Evolutionary conservation across 2,888 invertebrate species (phyloP).

Genomic region (Noctuana brunneofusca): DNA sequence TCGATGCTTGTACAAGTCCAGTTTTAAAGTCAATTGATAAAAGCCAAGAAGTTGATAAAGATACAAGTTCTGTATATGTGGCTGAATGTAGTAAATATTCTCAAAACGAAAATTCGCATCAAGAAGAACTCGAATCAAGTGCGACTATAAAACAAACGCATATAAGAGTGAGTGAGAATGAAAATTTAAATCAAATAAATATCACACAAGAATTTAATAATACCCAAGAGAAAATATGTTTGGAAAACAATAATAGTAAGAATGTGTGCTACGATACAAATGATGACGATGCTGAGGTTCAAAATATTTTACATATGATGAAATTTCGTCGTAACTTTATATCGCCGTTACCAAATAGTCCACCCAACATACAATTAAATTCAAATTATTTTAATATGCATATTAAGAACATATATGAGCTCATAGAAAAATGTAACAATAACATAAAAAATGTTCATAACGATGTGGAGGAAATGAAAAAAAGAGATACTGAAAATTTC

Average conservation of each 20-base stretch:
- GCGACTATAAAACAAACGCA: not conserved
- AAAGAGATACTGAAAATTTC: not conserved
- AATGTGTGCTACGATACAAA: constrained; percentile 44
- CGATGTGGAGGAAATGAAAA: not conserved
- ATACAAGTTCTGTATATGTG: not conserved
- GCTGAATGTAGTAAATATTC: not conserved
- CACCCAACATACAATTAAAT: constrained; percentile 35
- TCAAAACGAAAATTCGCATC: not conserved
- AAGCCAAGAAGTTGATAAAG: not conserved
- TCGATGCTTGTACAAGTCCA: constrained; percentile 15
- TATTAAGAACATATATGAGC: constrained; percentile 4
- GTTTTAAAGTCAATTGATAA: not conserved
- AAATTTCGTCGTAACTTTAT: constrained; percentile 50
- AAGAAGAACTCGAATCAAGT: constrained; percentile 1
- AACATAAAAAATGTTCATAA: constrained; percentile 1
- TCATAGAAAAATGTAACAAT: not conserved
- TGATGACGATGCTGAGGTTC: constrained; percentile 58
- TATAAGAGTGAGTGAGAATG: not conserved
- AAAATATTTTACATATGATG: constrained; percentile 62
- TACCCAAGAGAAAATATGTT: constrained; percentile 47
- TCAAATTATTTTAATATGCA: not conserved
- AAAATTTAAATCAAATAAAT: not conserved
- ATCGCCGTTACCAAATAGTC: constrained; percentile 63
- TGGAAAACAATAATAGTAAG: constrained; percentile 55
- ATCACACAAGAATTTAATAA: not conserved